Conservation (phyloP, 2,797 vertebrate species). For the Hoplostethus atlanticus region DNA sequence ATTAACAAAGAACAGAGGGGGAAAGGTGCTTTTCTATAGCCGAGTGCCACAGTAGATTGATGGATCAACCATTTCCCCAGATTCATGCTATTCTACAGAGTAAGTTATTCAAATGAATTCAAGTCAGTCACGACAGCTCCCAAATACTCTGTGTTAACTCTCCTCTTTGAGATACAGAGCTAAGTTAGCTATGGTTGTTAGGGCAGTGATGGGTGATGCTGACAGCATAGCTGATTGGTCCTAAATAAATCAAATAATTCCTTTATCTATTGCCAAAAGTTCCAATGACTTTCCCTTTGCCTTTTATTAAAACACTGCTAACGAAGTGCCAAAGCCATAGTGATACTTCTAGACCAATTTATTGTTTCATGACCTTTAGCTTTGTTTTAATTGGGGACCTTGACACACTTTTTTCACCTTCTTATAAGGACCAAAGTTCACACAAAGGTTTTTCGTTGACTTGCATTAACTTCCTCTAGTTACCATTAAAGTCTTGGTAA, state of each 20-base stretch:
- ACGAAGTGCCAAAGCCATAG: slow-evolving; percentile 10
- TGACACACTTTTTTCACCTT: slow-evolving; percentile 7
- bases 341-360: background rate
- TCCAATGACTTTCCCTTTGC: slow-evolving; percentile 13
- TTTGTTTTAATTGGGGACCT: background rate
- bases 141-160: slow-evolving; percentile 66
- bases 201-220: slow-evolving; percentile 65
- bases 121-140: slow-evolving; percentile 59
- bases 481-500: slow-evolving; percentile 38
- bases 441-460: background rate
- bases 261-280: slow-evolving; percentile 54
- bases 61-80: slow-evolving; percentile 74
- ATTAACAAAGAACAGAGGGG: slow-evolving; percentile 59
- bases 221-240: slow-evolving; percentile 58
- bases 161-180: slow-evolving; percentile 62
- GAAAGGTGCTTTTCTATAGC: slow-evolving; percentile 55
- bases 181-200: slow-evolving; percentile 73
- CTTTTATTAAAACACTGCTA: slow-evolving; percentile 23
- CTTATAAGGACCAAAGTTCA: background rate
- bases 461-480: slow-evolving; percentile 28
- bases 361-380: background rate
- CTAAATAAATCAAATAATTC: slow-evolving; percentile 64
- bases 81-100: slow-evolving; percentile 62
- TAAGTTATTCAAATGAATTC: slow-evolving; percentile 85
- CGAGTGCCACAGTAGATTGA: slow-evolving; percentile 68